These are phyloP conservation scores for Ictalurus furcatus DNA, from an alignment of 2,113 vertebrate genomes.

Conservation along the genomic window DNA sequence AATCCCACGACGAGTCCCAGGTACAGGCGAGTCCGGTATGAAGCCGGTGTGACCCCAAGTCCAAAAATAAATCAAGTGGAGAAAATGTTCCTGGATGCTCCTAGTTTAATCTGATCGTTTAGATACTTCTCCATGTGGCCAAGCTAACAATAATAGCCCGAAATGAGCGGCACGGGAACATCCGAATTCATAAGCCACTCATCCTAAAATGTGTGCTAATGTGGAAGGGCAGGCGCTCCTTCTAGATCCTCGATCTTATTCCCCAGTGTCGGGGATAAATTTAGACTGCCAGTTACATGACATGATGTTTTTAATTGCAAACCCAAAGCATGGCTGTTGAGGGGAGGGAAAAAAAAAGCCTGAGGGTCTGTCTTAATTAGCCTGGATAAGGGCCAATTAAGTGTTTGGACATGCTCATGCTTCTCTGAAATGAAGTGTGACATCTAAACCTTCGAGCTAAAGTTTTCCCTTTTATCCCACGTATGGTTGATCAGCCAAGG, in stretches of 20 bases:
- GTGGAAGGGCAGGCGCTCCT: neutral
- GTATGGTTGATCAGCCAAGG: neutral
- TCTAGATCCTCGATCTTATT: neutral
- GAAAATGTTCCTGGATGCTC: neutral
- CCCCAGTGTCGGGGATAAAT: neutral
- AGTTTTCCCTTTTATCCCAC: neutral
- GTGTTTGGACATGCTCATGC: neutral
- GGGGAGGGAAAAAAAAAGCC: neutral
- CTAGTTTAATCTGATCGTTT: neutral
- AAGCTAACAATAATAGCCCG: neutral
- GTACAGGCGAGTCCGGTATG: neutral
- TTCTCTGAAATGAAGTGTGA: neutral
- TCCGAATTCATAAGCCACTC: neutral
- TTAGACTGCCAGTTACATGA: neutral
- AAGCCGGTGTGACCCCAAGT: neutral
- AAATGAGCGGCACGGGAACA: neutral
- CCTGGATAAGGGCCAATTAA: neutral
- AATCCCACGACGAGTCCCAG: neutral
- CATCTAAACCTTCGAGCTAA: neutral
- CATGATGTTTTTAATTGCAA: neutral
- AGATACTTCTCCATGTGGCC: neutral
- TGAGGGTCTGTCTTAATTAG: neutral
- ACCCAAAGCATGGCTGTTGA: neutral
- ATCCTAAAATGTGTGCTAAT: neutral
- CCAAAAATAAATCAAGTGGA: neutral